Evolutionary conservation across 2,888 invertebrate genomes (phyloP).

Genomic region (Pristionchus maxplancki): DNA sequence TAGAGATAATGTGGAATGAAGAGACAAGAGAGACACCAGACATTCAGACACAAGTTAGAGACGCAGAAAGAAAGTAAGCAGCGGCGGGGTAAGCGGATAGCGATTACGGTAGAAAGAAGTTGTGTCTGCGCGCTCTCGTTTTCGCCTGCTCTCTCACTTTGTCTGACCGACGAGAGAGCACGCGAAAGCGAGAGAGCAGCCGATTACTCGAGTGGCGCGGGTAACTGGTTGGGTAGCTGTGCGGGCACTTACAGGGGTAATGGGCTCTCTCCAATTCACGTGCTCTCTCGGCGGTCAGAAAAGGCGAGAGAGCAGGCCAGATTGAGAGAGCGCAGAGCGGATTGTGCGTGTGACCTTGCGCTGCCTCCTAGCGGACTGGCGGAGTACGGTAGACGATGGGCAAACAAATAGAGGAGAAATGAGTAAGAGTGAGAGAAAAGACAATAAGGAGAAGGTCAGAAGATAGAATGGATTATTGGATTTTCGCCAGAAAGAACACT

Average conservation of each 20-base stretch:
- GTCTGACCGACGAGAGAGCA: not conserved
- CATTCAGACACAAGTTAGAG: not conserved
- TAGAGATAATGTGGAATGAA: not conserved
- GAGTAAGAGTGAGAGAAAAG: not conserved
- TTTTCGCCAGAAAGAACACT: too few species aligned
- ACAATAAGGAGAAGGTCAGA: not conserved
- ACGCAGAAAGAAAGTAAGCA: not conserved
- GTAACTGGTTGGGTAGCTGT: conserved; percentile 24
- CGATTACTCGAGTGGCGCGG: not conserved
- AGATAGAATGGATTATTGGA: not conserved
- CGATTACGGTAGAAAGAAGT: conserved; percentile 28
- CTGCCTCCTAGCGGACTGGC: conserved; percentile 30
- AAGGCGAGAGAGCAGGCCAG: conserved; percentile 18
- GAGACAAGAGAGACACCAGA: not conserved
- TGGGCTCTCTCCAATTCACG: too few species aligned
- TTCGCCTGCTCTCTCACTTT: not conserved
- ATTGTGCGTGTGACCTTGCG: not conserved
- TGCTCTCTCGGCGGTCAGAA: not conserved
- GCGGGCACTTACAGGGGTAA: not conserved
- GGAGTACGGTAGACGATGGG: not conserved
- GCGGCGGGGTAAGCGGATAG: conserved; percentile 19
- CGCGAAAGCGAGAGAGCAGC: not conserved
- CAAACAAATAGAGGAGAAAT: not conserved
- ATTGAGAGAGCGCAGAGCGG: not conserved
- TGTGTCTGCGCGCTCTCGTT: too few species aligned